phyloP scores from a whole-genome alignment of 1,140 invertebrate genomes.

The Oncopeltus fasciatus region DNA sequence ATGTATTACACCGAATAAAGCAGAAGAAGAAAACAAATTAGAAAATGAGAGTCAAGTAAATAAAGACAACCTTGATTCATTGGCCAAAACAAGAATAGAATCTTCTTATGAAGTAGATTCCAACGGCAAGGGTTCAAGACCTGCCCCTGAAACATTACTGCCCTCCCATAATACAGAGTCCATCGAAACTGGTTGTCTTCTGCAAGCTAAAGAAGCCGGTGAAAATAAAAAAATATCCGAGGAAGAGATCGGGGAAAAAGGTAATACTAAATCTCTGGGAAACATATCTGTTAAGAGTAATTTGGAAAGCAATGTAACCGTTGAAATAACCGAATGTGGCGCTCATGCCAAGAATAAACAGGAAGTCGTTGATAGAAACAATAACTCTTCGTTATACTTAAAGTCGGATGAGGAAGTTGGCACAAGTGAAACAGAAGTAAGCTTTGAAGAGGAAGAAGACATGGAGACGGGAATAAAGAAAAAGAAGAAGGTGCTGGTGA shows the following conservation, averaged over 20 bases:
- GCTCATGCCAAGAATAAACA: too few species aligned
- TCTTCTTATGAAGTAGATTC: not conserved
- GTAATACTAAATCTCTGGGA: too few species aligned
- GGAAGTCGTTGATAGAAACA: constrained; percentile 7
- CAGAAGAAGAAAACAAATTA: not conserved
- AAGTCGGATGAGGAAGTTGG: constrained; percentile 19
- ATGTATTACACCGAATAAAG: not conserved
- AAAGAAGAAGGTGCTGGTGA: constrained; percentile 30
- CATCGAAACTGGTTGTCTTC: too few species aligned
- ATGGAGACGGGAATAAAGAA: constrained; percentile 28
- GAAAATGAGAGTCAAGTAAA: not conserved
- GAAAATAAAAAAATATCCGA: too few species aligned
- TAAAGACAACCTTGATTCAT: not conserved
- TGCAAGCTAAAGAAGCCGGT: too few species aligned
- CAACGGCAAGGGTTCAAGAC: too few species aligned
- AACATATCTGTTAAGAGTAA: too few species aligned
- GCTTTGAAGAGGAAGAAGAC: constrained; percentile 13
- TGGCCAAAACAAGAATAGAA: not conserved
- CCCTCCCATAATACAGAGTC: too few species aligned
- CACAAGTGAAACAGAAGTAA: constrained; percentile 1
- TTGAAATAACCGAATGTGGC: too few species aligned
- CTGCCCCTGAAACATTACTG: too few species aligned
- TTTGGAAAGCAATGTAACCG: too few species aligned
- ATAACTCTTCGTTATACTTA: constrained; percentile 14
- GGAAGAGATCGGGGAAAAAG: too few species aligned